Base-by-base conservation (phyloP, 2,797 vertebrate species). In the Echeneis naucrates region DNA sequence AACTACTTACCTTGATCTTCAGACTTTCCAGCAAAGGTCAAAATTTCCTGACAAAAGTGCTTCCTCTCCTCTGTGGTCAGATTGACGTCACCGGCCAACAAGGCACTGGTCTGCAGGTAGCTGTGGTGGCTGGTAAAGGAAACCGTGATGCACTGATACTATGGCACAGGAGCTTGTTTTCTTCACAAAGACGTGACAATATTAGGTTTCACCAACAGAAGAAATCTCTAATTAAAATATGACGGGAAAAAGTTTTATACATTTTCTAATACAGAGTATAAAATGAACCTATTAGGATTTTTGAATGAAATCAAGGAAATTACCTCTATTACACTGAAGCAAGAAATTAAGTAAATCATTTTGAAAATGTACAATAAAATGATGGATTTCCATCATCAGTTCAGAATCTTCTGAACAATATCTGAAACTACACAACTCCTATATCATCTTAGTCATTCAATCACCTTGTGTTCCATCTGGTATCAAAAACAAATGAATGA, bases 101-200 rank as follows among this genome's bases (percentile, higher is more conserved):
- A 94, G 90, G 96, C 96, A 72, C 98, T 97, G 14, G 96, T 99
- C 91, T 98, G 97, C 71, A 99, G 94, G 88, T 98, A 99, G 86
- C 98, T 99, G 85, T 2, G 13, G 63, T 0, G 35, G 5, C n/a
- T 69, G 62, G 94, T 96, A 69, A 98, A 97, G 95, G 94, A 90
- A 87, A 83, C 8, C 16, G 14, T 3, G 35, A 30, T 17, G 32
- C 10, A 30, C 2, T 19, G 16, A 16, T 21, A 6, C 30, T 10
- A 53, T 37, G 12, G 32, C 11, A 37, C 16, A 14, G 16, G 16
- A 14, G 21, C 26, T 0, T 38, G 24, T n/a, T 45, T 45, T 12
- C 32, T 13, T 24, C 14, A 30, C 5, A 19, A 47, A 2, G 8
- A 23, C 35, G 8, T 17, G 13, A n/a, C 17, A 26, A 37, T 12